Evolutionary conservation across 1,140 invertebrate species (phyloP).

Genomic region (Wasmannia auropunctata): DNA sequence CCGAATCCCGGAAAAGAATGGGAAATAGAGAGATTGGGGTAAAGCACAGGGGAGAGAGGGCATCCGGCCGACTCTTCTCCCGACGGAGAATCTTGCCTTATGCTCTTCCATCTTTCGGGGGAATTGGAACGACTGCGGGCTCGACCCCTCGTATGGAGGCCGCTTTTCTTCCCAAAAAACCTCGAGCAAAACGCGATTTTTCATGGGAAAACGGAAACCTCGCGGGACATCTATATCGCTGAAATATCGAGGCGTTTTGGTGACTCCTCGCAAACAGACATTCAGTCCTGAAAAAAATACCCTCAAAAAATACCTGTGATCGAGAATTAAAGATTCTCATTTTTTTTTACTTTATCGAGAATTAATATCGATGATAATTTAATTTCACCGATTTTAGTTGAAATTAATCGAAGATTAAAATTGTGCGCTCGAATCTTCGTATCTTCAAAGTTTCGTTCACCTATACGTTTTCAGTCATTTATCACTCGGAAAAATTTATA

Average conservation of each 20-base stretch:
- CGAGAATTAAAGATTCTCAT: not conserved
- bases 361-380: not conserved
- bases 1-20: slow-evolving; percentile 26
- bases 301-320: not conserved
- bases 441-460: not conserved
- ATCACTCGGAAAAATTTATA: not conserved
- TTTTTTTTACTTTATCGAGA: not conserved
- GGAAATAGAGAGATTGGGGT: slow-evolving; percentile 41
- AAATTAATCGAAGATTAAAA: not conserved
- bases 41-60: not conserved
- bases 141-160: slow-evolving; percentile 23
- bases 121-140: slow-evolving; percentile 55
- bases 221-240: not conserved
- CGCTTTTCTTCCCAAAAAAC: slow-evolving; percentile 7
- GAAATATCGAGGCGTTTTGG: slow-evolving; percentile 15
- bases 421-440: not conserved
- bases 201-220: slow-evolving; percentile 27
- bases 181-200: slow-evolving; percentile 34
- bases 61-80: slow-evolving; percentile 31
- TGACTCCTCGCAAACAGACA: not conserved
- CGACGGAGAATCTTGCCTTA: slow-evolving; percentile 57
- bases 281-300: not conserved
- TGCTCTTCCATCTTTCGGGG: slow-evolving; percentile 58
- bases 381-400: not conserved
- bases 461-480: not conserved